Evolutionary conservation across 2,888 invertebrate genomes (phyloP), one percentile per base, ranked within the genome.

Genomic region (Tachina grossa): DNA sequence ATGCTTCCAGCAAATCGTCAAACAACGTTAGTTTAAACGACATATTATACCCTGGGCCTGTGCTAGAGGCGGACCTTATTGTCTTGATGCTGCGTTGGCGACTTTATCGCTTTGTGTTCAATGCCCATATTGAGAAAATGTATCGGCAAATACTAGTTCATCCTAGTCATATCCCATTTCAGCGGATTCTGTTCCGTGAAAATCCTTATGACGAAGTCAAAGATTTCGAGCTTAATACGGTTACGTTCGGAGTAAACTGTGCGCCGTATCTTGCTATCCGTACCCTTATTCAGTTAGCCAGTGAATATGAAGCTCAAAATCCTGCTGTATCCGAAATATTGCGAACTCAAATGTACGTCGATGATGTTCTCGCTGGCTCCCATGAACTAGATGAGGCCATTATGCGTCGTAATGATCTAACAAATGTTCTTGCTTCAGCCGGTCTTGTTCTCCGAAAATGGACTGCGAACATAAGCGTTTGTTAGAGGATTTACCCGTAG

Each of bases 21-120:
- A 22, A 22, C 2, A 22, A 22, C 22, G 22, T 22, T 22, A 22
- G 22, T 22, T 22, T 22, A 22, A 22, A 22, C 22, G 22, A 22
- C 22, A 22, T 22, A 22, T 22, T 22, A 22, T 22, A 22, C 22
- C 22, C 22, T 22, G 22, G 22, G 2, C 22, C 22, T 22, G 22
- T 22, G 22, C 2, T 22, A 22, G 1, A 22, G 22, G 22, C 22
- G 22, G 22, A 22, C 65, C 14, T 14, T 65, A 5, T 19, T 45
- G 51, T 51, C n/a, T 51, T 51, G n/a, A 51, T 51, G 51, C 51
- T 51, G 6, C 51, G 51, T 51, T 51, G 51, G 51, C 6, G 51
- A 51, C n/a, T n/a, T 13, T 51, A 51, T 51, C 51, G n/a, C 1
- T 51, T 51, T 57, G 13, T 22, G 9, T 57, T 57, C 19, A 57